Percentiles rank a stretch among this genome's conserved stretches.
These are phyloP conservation scores for Sepioteuthis lessoniana DNA, from an alignment of 2,888 invertebrate genomes.

Conservation along the genomic window DNA sequence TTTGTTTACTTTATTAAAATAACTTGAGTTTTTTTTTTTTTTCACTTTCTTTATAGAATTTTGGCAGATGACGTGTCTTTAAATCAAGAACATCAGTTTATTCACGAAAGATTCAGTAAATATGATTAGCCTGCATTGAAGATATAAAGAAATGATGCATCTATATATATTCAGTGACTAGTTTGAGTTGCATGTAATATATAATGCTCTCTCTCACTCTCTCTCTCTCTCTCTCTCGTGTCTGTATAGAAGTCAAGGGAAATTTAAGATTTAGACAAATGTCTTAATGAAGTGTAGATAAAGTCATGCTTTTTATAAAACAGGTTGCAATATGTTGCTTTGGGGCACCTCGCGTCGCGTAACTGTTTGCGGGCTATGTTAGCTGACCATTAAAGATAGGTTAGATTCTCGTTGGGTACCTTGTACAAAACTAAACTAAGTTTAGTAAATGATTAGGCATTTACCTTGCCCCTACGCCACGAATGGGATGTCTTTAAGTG, in stretches of 20 bases:
- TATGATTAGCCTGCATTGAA: not conserved
- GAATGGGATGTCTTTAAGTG: too few species aligned
- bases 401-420: too few species aligned
- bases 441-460: too few species aligned
- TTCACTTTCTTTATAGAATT: not conserved
- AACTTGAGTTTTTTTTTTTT: not conserved
- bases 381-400: too few species aligned
- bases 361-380: too few species aligned
- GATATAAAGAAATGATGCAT: not conserved
- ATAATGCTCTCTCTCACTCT: not conserved
- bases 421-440: too few species aligned
- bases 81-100: not conserved
- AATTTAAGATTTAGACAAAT: not conserved
- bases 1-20: not conserved
- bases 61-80: not conserved
- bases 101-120: not conserved
- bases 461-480: too few species aligned
- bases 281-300: not conserved
- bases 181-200: too few species aligned
- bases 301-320: too few species aligned
- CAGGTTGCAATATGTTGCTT: too few species aligned
- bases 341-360: too few species aligned
- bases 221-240: too few species aligned
- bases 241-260: not conserved
- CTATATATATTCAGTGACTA: not conserved